These are phyloP conservation scores for Lasioglossum villosulum DNA, from an alignment of 2,888 invertebrate genomes.

Conservation along the genomic window DNA sequence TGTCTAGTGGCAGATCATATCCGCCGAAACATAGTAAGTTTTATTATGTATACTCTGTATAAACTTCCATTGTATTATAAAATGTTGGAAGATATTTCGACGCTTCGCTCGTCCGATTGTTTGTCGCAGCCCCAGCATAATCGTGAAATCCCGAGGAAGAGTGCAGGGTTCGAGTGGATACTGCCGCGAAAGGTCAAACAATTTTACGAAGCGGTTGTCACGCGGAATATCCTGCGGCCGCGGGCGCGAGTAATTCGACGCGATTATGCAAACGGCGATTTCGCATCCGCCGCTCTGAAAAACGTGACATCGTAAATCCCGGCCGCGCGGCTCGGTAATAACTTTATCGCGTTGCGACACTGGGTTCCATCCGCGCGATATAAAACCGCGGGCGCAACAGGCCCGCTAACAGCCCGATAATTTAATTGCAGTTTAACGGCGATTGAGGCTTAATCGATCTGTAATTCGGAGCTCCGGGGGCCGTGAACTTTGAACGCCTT, in stretches of 20 bases:
- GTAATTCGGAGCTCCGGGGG: not conserved
- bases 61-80: not conserved
- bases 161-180: not conserved
- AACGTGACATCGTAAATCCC: constrained; percentile 36
- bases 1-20: too few species aligned
- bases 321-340: constrained; percentile 20
- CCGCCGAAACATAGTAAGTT: not conserved
- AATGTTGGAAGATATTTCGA: not conserved
- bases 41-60: not conserved
- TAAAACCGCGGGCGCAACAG: not conserved
- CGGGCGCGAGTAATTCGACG: constrained; percentile 11
- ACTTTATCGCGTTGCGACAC: constrained; percentile 36
- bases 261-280: constrained; percentile 40
- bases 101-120: not conserved
- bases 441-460: not conserved
- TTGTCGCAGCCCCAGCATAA: not conserved
- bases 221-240: constrained; percentile 19
- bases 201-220: constrained; percentile 21
- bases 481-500: not conserved
- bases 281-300: constrained; percentile 21
- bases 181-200: not conserved
- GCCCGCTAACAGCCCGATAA: not conserved
- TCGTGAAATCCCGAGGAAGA: not conserved
- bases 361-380: not conserved
- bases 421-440: constrained; percentile 3